Percentiles rank a stretch among this genome's conserved stretches.
These are phyloP conservation scores for Nymphalis urticae DNA, from an alignment of 2,888 invertebrate species.

Conservation along the genomic window DNA sequence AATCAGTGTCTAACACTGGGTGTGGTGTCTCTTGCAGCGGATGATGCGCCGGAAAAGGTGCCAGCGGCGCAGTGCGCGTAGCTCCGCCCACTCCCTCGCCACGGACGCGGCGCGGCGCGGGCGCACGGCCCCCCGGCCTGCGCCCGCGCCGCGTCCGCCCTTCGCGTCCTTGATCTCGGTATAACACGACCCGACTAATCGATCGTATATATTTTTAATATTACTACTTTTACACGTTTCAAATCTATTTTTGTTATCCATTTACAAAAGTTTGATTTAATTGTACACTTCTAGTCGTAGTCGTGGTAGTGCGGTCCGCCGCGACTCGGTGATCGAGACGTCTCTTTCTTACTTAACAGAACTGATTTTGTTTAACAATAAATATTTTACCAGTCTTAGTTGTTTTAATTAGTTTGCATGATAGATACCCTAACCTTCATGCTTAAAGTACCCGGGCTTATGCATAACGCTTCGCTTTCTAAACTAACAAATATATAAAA, in stretches of 20 bases:
- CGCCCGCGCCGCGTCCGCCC: slow-evolving; percentile 55
- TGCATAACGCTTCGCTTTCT: slow-evolving; percentile 69
- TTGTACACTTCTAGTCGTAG: slow-evolving; percentile 62
- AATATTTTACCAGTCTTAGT: slow-evolving; percentile 72
- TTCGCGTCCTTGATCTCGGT: slow-evolving; percentile 77
- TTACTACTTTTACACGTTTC: slow-evolving; percentile 54
- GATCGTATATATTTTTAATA: slow-evolving; percentile 64
- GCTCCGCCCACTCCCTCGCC: slow-evolving; percentile 51
- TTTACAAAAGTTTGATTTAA: slow-evolving; percentile 48
- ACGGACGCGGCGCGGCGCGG: slow-evolving; percentile 51
- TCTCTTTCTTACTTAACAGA: slow-evolving; percentile 75
- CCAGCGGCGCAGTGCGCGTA: slow-evolving; percentile 82
- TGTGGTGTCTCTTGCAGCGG: slow-evolving; percentile 82
- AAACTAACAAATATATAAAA: slow-evolving; percentile 49
- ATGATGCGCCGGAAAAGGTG: slow-evolving; percentile 79
- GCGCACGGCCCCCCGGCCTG: slow-evolving; percentile 36
- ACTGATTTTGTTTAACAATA: slow-evolving; percentile 80
- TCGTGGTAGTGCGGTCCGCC: slow-evolving; percentile 66
- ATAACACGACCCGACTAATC: slow-evolving; percentile 77
- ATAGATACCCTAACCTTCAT: slow-evolving; percentile 57
- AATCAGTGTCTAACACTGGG: slow-evolving; percentile 79
- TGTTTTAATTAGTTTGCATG: slow-evolving; percentile 76
- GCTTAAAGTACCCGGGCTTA: slow-evolving; percentile 68
- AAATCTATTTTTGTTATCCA: slow-evolving; percentile 58
- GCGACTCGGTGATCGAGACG: slow-evolving; percentile 66